Conservation (phyloP, 2,888 invertebrate genomes). For the Melipona beecheii region DNA sequence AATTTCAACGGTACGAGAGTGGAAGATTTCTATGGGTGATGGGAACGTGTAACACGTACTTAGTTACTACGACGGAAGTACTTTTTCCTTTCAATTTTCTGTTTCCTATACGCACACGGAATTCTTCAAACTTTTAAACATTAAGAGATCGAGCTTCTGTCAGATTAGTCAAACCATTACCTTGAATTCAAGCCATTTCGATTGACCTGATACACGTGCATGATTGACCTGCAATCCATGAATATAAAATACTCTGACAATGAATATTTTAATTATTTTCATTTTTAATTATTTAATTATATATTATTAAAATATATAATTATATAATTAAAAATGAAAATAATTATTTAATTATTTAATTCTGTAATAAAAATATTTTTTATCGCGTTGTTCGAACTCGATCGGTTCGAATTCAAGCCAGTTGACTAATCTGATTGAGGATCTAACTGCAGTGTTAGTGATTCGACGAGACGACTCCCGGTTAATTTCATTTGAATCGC, state of each 20-base stretch:
- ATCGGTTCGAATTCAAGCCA: background rate
- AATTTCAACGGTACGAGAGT: background rate
- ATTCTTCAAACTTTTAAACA: background rate
- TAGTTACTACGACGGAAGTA: slow-evolving; percentile 13
- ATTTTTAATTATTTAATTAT: too few species aligned
- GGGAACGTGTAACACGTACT: slow-evolving; percentile 18
- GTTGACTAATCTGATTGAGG: background rate
- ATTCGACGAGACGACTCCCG: slow-evolving; percentile 38
- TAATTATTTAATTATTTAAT: background rate
- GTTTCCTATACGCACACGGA: slow-evolving; percentile 25
- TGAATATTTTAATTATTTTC: too few species aligned
- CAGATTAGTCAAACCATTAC: background rate
- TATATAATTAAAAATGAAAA: too few species aligned
- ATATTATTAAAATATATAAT: too few species aligned
- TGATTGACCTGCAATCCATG: too few species aligned
- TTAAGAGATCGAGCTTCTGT: background rate
- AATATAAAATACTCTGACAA: too few species aligned
- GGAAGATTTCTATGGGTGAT: slow-evolving; percentile 33
- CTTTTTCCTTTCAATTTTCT: background rate
- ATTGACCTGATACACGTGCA: background rate
- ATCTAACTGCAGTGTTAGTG: background rate
- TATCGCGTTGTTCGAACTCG: background rate
- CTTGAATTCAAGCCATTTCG: background rate
- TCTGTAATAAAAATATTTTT: background rate
- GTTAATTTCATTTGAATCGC: slow-evolving; percentile 43